phyloP scores from a whole-genome alignment of 2,113 vertebrate species.

The Oriolus oriolus region DNA sequence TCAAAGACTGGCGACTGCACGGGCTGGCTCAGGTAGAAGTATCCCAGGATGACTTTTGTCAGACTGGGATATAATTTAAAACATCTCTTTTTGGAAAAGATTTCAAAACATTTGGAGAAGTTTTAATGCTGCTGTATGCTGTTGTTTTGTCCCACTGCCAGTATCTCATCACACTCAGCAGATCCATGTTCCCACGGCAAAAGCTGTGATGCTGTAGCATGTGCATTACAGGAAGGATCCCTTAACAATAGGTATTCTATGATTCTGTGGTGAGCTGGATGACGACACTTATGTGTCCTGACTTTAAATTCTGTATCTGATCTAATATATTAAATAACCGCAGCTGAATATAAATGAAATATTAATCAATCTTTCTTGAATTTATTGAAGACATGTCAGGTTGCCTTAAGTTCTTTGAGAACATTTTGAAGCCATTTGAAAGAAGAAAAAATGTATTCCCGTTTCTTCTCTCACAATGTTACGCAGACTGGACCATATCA shows the following conservation, averaged over 20 bases:
- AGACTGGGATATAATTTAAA: not conserved
- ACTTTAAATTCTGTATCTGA: not conserved
- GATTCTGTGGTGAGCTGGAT: not conserved
- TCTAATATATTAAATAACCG: not conserved
- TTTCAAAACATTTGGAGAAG: not conserved
- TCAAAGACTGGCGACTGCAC: not conserved
- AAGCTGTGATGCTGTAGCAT: accelerated
- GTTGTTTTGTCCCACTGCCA: not conserved
- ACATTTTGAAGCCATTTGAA: not conserved
- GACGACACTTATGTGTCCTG: not conserved
- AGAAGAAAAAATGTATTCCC: not conserved
- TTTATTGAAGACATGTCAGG: not conserved
- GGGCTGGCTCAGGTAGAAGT: not conserved
- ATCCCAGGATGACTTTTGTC: not conserved
- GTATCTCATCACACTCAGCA: accelerated
- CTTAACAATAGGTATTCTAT: not conserved
- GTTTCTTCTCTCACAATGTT: not conserved
- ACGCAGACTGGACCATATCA: not conserved
- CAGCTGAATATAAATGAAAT: not conserved
- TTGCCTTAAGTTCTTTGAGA: not conserved
- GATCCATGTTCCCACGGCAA: not conserved
- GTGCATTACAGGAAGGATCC: accelerated
- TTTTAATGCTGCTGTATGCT: not conserved
- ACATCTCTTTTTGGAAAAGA: not conserved
- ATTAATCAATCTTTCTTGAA: not conserved